These are phyloP conservation scores for Phania funesta DNA, from an alignment of 2,888 invertebrate species.

Conservation along the genomic window DNA sequence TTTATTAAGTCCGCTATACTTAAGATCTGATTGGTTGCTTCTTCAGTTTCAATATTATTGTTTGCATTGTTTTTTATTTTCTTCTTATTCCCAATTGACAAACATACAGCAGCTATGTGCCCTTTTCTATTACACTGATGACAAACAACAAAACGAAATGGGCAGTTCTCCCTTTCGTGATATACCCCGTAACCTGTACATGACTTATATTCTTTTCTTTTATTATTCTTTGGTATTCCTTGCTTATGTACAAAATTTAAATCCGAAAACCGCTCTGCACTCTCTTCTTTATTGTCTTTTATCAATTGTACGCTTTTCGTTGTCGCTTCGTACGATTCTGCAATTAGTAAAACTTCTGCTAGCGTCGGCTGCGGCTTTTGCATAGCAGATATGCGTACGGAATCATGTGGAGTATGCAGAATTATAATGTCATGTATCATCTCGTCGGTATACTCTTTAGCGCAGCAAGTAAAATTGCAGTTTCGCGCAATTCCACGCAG, in stretches of 20 bases:
- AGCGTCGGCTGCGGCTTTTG: constrained; percentile 40
- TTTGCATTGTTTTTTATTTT: neutral
- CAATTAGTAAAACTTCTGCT: constrained; percentile 36
- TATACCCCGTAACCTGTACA: neutral
- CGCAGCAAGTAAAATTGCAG: constrained; percentile 22
- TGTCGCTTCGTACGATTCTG: constrained; percentile 40
- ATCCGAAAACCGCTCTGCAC: neutral
- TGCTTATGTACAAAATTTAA: neutral
- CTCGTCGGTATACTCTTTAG: constrained; percentile 9
- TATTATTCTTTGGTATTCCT: too few relatives aligned
- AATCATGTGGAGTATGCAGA: constrained; percentile 37
- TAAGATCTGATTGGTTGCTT: too few relatives aligned
- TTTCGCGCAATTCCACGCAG: constrained; percentile 22
- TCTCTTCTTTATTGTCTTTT: constrained; percentile 27
- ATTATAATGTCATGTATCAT: constrained; percentile 29
- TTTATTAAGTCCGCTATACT: neutral
- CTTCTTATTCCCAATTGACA: neutral
- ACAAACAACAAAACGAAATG: constrained; percentile 7
- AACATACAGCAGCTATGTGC: constrained; percentile 2
- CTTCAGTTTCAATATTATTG: too few relatives aligned
- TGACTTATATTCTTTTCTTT: neutral
- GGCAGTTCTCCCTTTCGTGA: constrained; percentile 15
- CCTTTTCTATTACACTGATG: neutral
- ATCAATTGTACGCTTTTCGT: constrained; percentile 24
- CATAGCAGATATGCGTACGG: constrained; percentile 23